These are phyloP conservation scores for Pediacus dermestoides DNA, from an alignment of 2,888 invertebrate genomes.

Conservation along the genomic window DNA sequence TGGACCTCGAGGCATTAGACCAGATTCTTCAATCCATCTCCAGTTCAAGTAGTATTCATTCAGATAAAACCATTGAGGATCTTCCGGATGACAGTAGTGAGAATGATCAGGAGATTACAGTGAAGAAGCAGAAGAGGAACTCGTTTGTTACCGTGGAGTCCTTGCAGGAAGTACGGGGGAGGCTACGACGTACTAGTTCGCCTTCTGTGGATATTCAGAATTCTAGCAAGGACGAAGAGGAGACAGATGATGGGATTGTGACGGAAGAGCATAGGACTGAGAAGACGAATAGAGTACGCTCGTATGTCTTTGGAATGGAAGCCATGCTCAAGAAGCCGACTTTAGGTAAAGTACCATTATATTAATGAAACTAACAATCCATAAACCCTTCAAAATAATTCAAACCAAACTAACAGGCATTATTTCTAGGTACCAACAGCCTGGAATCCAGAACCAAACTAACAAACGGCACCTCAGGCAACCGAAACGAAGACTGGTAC, in stretches of 20 bases:
- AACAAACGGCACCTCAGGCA: conserved; percentile 37
- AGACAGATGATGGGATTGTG: conserved; percentile 51
- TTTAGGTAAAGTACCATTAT: no score
- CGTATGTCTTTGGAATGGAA: conserved; percentile 52
- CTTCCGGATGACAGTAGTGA: conserved; percentile 34
- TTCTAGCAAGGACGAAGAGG: conserved; percentile 33
- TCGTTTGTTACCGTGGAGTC: conserved; percentile 60
- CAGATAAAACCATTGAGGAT: conserved; percentile 31
- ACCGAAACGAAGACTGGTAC: conserved; percentile 63
- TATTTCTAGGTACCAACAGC: conserved; percentile 51
- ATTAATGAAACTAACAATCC: no score
- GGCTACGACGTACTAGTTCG: conserved; percentile 54
- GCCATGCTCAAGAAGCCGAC: conserved; percentile 39
- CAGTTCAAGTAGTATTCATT: conserved; percentile 36
- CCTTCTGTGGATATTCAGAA: conserved; percentile 45
- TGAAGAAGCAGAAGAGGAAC: conserved; percentile 42
- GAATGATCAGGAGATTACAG: conserved; percentile 23
- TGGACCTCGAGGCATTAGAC: conserved; percentile 55
- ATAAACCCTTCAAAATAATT: no score
- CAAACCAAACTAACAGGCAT: no score
- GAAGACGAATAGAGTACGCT: conserved; percentile 41
- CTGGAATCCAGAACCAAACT: conserved; percentile 50
- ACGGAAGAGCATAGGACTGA: conserved; percentile 40
- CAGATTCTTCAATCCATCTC: conserved; percentile 51
- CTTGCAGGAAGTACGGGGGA: conserved; percentile 58